Percentiles rank a stretch among this genome's conserved stretches.
Conservation (phyloP, 2,797 vertebrate genomes). For the Diplodus sargus region DNA sequence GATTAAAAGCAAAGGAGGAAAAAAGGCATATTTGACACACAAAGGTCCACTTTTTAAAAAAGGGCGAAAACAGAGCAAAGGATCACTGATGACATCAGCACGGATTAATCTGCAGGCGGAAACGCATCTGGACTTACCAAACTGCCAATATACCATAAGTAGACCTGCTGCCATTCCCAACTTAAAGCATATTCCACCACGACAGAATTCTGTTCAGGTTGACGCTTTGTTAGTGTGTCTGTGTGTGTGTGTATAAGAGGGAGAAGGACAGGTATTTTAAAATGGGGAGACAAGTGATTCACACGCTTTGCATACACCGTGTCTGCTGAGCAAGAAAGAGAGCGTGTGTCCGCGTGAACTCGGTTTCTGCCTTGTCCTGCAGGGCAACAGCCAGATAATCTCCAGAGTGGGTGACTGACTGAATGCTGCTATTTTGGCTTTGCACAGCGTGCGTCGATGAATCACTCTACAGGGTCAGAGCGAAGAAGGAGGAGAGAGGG, state of each 20-base stretch:
- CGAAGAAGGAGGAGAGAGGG: slow-evolving; percentile 34
- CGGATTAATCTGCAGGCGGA: slow-evolving; percentile 36
- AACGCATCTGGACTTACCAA: slow-evolving; percentile 58
- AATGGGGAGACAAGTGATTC: background rate
- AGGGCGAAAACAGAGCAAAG: slow-evolving; percentile 15
- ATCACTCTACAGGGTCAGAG: slow-evolving; percentile 52
- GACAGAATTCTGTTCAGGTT: slow-evolving; percentile 13
- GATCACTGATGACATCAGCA: slow-evolving; percentile 55
- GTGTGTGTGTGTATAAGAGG: background rate
- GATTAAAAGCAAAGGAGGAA: slow-evolving; percentile 62
- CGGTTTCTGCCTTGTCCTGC: slow-evolving; percentile 32
- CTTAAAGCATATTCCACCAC: slow-evolving; percentile 6
- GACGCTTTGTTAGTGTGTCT: background rate
- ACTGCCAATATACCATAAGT: slow-evolving; percentile 51
- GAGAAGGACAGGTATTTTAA: background rate
- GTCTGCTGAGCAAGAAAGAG: background rate
- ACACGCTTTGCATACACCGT: background rate
- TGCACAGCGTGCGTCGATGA: slow-evolving; percentile 43
- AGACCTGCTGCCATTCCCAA: slow-evolving; percentile 22
- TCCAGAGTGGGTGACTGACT: slow-evolving; percentile 57
- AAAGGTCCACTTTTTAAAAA: slow-evolving; percentile 38
- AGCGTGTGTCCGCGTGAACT: slow-evolving; percentile 20
- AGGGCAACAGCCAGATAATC: slow-evolving; percentile 54
- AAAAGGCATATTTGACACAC: slow-evolving; percentile 35
- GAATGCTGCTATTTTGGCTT: slow-evolving; percentile 62